phyloP scores from a whole-genome alignment of 2,113 vertebrate genomes.

The human region DNA sequence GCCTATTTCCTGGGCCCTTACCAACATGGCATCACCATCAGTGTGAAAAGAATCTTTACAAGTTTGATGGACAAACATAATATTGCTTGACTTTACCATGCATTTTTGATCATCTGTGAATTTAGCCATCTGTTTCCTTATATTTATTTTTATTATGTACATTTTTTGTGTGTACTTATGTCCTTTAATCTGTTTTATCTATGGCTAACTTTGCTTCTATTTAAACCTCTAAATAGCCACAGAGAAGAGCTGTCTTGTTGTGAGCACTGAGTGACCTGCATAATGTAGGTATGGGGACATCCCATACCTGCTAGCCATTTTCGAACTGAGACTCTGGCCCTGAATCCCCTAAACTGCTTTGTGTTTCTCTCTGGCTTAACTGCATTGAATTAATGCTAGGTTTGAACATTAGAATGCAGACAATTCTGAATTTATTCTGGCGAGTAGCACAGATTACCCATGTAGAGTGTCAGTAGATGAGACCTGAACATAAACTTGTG shows the following conservation, averaged over 20 bases:
- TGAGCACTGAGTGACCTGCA: too few species aligned
- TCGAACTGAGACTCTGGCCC: background rate
- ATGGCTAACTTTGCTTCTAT: background rate
- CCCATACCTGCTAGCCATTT: background rate
- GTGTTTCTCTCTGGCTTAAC: background rate
- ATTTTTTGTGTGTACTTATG: background rate
- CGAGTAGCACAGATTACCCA: too few species aligned
- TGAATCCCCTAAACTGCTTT: background rate
- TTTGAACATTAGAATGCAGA: background rate
- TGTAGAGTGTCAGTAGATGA: background rate
- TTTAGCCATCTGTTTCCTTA: background rate
- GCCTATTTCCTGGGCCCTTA: background rate
- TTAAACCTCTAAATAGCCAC: background rate
- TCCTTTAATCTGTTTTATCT: background rate
- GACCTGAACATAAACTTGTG: background rate
- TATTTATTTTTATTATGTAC: background rate
- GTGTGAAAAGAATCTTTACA: background rate
- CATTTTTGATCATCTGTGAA: background rate
- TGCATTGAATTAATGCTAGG: background rate
- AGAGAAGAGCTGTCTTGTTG: background rate
- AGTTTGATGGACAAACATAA: background rate
- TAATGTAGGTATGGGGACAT: too few species aligned
- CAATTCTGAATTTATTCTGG: background rate
- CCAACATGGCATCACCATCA: background rate
- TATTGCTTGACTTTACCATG: background rate